Percentiles rank a stretch among this genome's conserved stretches.
Conservation (phyloP, 2,113 vertebrate species). For the Cacatua alba region DNA sequence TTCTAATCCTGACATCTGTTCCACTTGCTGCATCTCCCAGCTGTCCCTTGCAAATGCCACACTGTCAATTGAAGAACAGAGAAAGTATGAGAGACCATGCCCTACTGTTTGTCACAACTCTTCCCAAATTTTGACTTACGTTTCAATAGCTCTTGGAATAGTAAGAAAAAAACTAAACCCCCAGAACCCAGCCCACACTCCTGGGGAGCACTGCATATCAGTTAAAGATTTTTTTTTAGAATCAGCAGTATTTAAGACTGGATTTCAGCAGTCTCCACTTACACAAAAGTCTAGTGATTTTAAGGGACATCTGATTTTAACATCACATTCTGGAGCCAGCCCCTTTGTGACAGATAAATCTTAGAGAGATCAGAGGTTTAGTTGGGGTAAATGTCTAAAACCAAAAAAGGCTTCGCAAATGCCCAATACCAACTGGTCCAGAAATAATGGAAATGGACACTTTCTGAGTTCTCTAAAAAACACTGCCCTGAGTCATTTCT, state of each 20-base stretch:
- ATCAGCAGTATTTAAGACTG: neutral
- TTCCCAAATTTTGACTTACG: neutral
- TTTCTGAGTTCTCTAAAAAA: neutral
- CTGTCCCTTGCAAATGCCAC: slow-evolving; percentile 94
- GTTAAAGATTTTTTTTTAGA: neutral
- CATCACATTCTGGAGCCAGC: neutral
- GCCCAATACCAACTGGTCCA: neutral
- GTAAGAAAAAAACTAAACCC: neutral
- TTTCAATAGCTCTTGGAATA: neutral
- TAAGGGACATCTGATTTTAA: neutral
- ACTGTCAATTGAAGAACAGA: slow-evolving; percentile 73
- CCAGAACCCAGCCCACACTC: neutral
- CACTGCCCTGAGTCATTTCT: neutral
- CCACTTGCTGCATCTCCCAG: slow-evolving; percentile 91
- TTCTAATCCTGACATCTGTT: slow-evolving; percentile 94
- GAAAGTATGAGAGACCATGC: neutral
- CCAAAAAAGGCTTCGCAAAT: neutral
- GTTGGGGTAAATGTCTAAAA: neutral
- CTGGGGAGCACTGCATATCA: neutral
- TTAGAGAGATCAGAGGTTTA: neutral
- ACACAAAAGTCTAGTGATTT: neutral
- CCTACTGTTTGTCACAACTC: neutral
- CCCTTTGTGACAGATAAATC: neutral
- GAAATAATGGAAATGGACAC: neutral
- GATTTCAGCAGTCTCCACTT: neutral